phyloP scores from a whole-genome alignment of 2,888 invertebrate species.

The Zeuzera pyrina region DNA sequence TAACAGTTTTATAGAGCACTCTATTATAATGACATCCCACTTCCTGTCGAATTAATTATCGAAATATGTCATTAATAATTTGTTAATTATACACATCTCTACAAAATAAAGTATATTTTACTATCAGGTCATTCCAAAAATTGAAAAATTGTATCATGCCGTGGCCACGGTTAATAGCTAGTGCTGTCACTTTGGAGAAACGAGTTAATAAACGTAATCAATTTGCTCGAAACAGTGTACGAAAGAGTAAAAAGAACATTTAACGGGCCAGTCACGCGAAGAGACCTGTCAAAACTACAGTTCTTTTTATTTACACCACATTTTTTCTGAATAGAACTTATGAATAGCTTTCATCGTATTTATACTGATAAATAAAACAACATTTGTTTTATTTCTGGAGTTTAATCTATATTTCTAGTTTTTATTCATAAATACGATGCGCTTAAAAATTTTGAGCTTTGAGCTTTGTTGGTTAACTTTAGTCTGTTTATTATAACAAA shows the following conservation, averaged over 20 bases:
- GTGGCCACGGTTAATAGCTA: constrained; percentile 32
- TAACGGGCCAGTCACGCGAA: constrained; percentile 46
- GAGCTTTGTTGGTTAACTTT: too few species aligned
- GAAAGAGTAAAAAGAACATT: constrained; percentile 35
- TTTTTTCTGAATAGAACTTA: too few species aligned
- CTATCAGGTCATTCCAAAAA: constrained; percentile 13
- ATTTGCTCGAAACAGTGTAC: constrained; percentile 43
- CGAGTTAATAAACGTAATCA: constrained; percentile 54
- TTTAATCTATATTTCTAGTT: too few species aligned
- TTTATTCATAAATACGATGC: too few species aligned
- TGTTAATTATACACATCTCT: constrained; percentile 6
- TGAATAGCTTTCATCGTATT: too few species aligned
- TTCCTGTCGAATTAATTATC: constrained; percentile 7
- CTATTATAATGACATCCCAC: too few species aligned
- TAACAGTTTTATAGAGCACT: too few species aligned
- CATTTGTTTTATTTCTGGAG: too few species aligned
- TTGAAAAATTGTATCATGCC: constrained; percentile 20
- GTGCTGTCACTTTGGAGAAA: constrained; percentile 44
- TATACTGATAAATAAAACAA: too few species aligned
- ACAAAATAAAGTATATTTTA: constrained; percentile 4
- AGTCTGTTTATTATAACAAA: too few species aligned
- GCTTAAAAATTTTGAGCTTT: too few species aligned
- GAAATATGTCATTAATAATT: constrained; percentile 12
- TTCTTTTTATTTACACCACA: too few species aligned
- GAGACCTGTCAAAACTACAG: constrained; percentile 40